phyloP scores from a whole-genome alignment of 2,113 vertebrate species.

The Hemicordylus capensis region DNA sequence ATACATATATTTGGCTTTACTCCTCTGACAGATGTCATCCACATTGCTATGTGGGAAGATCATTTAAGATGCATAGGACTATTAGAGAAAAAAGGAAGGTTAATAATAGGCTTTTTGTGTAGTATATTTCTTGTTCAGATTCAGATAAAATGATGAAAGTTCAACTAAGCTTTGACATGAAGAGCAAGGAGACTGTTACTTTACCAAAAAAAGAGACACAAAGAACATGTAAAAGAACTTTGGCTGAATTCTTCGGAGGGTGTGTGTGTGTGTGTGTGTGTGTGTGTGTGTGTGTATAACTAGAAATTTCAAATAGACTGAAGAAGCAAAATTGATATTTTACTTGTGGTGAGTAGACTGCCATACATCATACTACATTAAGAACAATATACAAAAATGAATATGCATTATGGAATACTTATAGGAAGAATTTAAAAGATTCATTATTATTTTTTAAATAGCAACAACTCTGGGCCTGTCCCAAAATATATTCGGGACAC shows the following conservation, averaged over 20 bases:
- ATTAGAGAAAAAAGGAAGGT: slow-evolving; percentile 7
- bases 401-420: background rate
- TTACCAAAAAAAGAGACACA: background rate
- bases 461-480: background rate
- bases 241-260: background rate
- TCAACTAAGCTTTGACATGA: background rate
- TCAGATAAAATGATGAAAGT: slow-evolving; percentile 20
- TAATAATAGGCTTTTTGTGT: slow-evolving; percentile 41
- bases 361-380: background rate
- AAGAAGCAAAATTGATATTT: background rate
- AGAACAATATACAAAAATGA: background rate
- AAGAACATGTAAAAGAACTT: background rate
- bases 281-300: background rate
- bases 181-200: background rate
- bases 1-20: slow-evolving; percentile 4
- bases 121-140: slow-evolving; percentile 31
- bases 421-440: background rate
- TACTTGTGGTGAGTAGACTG: background rate
- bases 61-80: slow-evolving; percentile 27
- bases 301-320: background rate
- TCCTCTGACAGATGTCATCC: slow-evolving; percentile 19
- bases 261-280: background rate
- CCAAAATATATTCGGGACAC: background rate
- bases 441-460: background rate
- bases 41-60: slow-evolving; percentile 13